Conservation (phyloP, 2,888 invertebrate species). For the Aethes cnicana region DNA sequence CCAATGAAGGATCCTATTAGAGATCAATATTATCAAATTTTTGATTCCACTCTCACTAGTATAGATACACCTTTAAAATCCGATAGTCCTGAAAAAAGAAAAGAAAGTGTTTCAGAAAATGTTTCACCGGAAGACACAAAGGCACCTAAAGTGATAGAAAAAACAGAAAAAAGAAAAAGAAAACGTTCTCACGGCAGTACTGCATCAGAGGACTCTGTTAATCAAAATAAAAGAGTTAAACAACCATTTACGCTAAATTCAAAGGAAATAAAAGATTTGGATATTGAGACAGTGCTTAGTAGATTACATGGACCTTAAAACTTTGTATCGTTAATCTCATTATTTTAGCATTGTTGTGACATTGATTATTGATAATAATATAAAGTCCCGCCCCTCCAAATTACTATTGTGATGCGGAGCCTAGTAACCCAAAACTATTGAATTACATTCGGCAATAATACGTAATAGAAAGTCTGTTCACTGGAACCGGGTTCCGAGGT, state of each 20-base stretch:
- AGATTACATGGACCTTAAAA: conserved; percentile 71
- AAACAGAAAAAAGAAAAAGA: conserved; percentile 56
- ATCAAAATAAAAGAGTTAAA: conserved; percentile 58
- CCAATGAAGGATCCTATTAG: conserved; percentile 63
- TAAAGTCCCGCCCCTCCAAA: no score
- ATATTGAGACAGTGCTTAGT: conserved; percentile 73
- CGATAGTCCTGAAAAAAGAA: conserved; percentile 44
- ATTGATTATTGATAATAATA: no score
- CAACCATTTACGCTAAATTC: conserved; percentile 60
- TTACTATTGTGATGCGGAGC: no score
- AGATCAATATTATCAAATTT: conserved; percentile 65
- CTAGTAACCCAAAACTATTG: no score
- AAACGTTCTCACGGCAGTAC: conserved; percentile 55
- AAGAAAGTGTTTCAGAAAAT: conserved; percentile 55
- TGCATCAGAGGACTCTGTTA: conserved; percentile 51
- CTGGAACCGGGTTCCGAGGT: no score
- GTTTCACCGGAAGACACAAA: conserved; percentile 58
- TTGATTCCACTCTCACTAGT: conserved; percentile 74
- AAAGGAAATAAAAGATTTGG: conserved; percentile 69
- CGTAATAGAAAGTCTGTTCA: no score
- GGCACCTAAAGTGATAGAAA: conserved; percentile 39
- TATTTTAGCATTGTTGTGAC: no score
- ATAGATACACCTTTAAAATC: conserved; percentile 71
- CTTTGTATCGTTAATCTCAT: neutral
- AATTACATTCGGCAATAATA: no score